Conservation (phyloP, 1,140 invertebrate genomes). For the Myzus persicae region DNA sequence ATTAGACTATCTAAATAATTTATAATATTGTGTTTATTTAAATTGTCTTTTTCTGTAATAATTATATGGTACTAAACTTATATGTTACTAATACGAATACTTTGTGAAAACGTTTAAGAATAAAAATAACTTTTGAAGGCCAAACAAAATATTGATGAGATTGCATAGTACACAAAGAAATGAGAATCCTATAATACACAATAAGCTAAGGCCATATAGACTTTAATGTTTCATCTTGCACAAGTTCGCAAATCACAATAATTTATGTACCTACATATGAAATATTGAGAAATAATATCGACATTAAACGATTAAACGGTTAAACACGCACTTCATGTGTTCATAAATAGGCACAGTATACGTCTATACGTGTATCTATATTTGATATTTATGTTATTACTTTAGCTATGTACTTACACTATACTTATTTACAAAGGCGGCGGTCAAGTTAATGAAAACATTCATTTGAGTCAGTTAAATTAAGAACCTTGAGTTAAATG, state of each 20-base stretch:
- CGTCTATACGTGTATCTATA: neutral
- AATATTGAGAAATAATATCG: neutral
- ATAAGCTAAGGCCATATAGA: neutral
- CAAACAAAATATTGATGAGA: constrained; percentile 36
- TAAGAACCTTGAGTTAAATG: neutral
- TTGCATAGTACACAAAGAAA: neutral
- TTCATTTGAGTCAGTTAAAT: neutral
- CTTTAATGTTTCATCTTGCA: constrained; percentile 21
- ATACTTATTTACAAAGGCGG: neutral
- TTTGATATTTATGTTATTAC: neutral
- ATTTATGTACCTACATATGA: neutral
- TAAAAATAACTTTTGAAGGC: constrained; percentile 43
- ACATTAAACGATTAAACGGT: neutral
- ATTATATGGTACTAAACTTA: neutral
- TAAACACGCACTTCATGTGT: neutral
- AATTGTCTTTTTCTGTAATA: neutral
- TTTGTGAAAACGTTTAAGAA: neutral
- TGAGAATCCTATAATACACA: neutral
- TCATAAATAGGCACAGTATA: neutral
- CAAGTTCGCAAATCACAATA: neutral
- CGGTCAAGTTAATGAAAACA: neutral
- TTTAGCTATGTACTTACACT: neutral
- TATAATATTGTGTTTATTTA: neutral
- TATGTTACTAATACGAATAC: neutral
- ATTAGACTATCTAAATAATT: neutral